phyloP scores from a whole-genome alignment of 2,797 vertebrate genomes.

The Crotalus adamanteus region DNA sequence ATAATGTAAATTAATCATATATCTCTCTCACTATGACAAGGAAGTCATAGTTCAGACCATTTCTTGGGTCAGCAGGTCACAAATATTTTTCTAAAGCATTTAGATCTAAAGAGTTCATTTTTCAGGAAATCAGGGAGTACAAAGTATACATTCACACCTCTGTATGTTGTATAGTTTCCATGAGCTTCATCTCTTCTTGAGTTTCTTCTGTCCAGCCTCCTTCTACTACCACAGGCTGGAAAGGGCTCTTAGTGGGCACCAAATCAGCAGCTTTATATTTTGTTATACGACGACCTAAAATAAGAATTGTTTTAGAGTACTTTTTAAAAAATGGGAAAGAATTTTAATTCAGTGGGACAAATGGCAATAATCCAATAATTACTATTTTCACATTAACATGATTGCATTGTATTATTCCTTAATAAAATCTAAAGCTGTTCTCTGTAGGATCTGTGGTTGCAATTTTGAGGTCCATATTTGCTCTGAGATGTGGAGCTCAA shows the following conservation, averaged over 20 bases:
- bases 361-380: background rate
- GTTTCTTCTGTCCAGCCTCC: constrained; percentile 53
- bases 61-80: background rate
- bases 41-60: background rate
- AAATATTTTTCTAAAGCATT: background rate
- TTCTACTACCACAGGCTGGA: constrained; percentile 48
- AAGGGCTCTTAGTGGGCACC: constrained; percentile 41
- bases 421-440: background rate
- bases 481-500: background rate
- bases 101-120: background rate
- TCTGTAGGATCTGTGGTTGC: background rate
- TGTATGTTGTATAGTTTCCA: constrained; percentile 44
- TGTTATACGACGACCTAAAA: constrained; percentile 40
- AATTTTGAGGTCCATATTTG: background rate
- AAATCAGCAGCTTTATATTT: constrained; percentile 25
- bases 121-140: background rate
- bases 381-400: background rate
- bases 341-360: background rate
- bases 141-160: constrained; percentile 38
- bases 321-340: constrained; percentile 33
- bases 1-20: background rate
- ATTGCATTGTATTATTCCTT: background rate
- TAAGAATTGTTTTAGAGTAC: constrained; percentile 18
- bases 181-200: constrained; percentile 54
- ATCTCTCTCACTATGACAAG: background rate